These are phyloP conservation scores for Ophthalmotilapia sp. DNA, from an alignment of 2,113 vertebrate genomes.

Conservation along the genomic window DNA sequence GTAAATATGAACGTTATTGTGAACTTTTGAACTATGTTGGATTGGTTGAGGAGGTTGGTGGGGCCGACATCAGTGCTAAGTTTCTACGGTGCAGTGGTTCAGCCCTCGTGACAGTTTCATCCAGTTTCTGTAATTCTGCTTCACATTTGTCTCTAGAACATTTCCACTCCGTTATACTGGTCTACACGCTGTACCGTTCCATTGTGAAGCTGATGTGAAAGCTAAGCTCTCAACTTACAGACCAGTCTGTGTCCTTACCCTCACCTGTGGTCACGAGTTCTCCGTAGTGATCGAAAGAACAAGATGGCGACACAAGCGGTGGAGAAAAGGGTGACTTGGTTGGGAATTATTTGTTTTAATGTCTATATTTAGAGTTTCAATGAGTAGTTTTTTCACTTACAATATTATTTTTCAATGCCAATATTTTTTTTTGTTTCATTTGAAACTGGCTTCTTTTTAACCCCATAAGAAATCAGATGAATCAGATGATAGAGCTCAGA, in stretches of 20 bases:
- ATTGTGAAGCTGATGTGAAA: not conserved
- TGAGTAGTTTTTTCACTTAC: accelerated
- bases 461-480: not conserved
- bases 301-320: accelerated
- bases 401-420: not conserved
- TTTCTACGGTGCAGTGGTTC: not conserved
- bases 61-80: accelerated
- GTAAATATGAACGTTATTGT: not conserved
- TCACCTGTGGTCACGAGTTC: not conserved
- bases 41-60: not conserved
- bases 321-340: not conserved
- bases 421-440: not conserved
- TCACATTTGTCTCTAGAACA: not conserved
- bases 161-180: accelerated
- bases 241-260: not conserved
- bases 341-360: not conserved
- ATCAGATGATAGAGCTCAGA: not conserved
- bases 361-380: not conserved
- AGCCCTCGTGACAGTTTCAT: too few species aligned
- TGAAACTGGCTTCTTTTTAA: not conserved
- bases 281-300: not conserved
- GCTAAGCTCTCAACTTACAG: accelerated
- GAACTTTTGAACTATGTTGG: not conserved
- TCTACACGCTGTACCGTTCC: not conserved
- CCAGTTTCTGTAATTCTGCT: not conserved